phyloP scores from a whole-genome alignment of 1,140 invertebrate genomes.

The Chironomus striatipennis region DNA sequence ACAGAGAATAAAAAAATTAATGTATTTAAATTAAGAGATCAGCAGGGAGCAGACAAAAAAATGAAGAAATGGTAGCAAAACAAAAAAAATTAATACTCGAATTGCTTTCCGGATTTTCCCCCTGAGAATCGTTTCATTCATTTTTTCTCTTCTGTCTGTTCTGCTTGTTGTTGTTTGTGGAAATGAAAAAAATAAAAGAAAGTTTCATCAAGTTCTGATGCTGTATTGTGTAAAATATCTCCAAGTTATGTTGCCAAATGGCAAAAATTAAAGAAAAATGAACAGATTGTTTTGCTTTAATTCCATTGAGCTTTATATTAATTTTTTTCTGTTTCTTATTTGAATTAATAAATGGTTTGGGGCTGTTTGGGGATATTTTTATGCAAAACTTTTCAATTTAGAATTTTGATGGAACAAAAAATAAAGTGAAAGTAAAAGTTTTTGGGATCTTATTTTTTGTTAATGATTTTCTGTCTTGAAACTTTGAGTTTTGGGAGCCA shows the following conservation, averaged over 20 bases:
- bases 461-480: background rate
- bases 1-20: background rate
- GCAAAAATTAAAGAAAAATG: conserved; percentile 4
- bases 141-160: background rate
- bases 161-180: background rate
- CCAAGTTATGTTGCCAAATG: background rate
- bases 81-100: no score
- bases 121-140: background rate
- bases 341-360: background rate
- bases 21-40: background rate
- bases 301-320: conserved; percentile 1
- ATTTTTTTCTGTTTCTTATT: background rate
- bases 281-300: background rate
- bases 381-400: no score
- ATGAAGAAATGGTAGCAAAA: no score
- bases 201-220: no score
- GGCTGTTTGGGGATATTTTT: no score
- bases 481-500: no score
- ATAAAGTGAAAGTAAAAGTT: background rate
- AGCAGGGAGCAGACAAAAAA: no score
- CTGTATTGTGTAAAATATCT: no score
- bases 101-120: background rate
- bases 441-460: background rate
- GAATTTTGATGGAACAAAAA: background rate
- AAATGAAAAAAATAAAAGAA: background rate